Evolutionary conservation across 2,113 vertebrate species (phyloP), one percentile per base, ranked within the genome.

Genomic region (Paraplagusia blochii): DNA sequence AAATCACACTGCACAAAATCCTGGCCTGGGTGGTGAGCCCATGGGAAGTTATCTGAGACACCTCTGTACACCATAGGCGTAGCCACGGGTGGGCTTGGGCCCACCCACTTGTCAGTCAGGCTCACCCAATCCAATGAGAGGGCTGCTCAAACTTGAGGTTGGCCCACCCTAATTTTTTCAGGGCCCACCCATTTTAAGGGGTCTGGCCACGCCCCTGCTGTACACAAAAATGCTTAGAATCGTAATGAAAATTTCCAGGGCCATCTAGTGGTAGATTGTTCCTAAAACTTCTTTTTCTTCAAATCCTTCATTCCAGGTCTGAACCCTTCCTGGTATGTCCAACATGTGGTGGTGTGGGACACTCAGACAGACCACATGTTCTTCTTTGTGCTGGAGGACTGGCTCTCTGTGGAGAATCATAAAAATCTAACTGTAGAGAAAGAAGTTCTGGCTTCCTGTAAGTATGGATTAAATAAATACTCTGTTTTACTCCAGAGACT

Each of bases 321-420:
- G 77, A 83, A 90, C 14, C 92, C 92, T 0, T 90, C 92, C 1
- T 93, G 91, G 92, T 91, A 87, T 10, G 64, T 93, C 42, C 81
- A 92, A 73, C 89, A 92, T 16, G 89, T 93, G 70, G 83, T 90
- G 48, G 89, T 93, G 13, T 92, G 90, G 90, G 90, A 93, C 81
- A 80, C 74, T 60, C 87, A 89, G 82, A 90, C 90, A 1, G 89
- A 92, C 50, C 81, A 83, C 72, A 85, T 92, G 80, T 93, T 90
- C 81, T 91, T 91, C 84, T 93, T 93, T 72, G 43, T 91, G 72
- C 75, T 92, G 63, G 88, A 91, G 1, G 90, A 92, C 62, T 93
- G 92, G 92, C 86, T 93, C 6, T 92, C 92, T n/a, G 89, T 93
- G 55, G 90, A 91, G 66, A 90, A 92, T 17, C 79, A 85, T 15